phyloP scores from a whole-genome alignment of 2,113 vertebrate species.

The Lampris incognitus region DNA sequence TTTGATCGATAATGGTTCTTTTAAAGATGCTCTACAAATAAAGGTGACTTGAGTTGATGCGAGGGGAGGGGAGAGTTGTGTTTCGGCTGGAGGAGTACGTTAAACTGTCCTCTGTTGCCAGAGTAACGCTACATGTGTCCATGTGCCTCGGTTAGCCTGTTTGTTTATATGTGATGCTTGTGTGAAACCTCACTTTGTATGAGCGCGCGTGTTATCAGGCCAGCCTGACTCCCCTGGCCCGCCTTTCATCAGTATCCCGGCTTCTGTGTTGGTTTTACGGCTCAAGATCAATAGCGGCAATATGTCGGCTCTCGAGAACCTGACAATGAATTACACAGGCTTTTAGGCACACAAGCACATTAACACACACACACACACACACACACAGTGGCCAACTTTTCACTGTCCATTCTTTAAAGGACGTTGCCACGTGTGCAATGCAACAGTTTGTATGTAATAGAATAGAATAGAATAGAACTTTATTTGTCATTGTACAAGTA shows the following conservation, averaged over 20 bases:
- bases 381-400: constrained; percentile 22
- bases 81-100: background rate
- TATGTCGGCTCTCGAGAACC: constrained; percentile 77
- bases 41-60: no score
- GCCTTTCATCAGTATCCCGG: constrained; percentile 76
- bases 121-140: constrained; percentile 7
- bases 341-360: constrained; percentile 75
- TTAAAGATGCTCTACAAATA: no score
- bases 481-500: no score
- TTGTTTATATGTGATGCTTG: constrained; percentile 34
- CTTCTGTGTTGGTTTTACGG: constrained; percentile 77
- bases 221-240: constrained; percentile 62
- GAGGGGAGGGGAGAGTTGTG: no score
- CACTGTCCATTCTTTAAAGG: no score
- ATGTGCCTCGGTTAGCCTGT: constrained; percentile 32
- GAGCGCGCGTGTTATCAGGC: constrained; percentile 58
- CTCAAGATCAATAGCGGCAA: constrained; percentile 81
- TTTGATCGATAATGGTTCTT: no score
- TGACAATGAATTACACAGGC: constrained; percentile 77
- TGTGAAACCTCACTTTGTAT: constrained; percentile 30
- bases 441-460: no score
- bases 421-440: no score
- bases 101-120: constrained; percentile 36
- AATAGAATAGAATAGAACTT: no score
- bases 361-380: constrained; percentile 52